Percentiles rank a stretch among this genome's conserved stretches.
phyloP scores from a whole-genome alignment of 2,113 vertebrate species.

The Hydropotes inermis region DNA sequence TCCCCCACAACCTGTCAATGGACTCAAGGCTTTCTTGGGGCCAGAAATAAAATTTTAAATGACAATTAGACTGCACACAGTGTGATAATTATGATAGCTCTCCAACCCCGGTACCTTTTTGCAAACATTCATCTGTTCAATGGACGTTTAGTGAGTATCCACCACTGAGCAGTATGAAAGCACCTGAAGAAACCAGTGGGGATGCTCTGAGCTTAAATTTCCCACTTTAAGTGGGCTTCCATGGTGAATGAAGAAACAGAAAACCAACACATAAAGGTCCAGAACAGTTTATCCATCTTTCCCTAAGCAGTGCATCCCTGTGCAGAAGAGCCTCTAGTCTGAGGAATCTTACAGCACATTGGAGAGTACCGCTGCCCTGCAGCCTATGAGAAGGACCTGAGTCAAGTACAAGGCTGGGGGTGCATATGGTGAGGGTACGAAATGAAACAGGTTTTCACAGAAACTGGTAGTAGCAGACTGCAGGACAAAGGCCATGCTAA shows the following conservation, averaged over 20 bases:
- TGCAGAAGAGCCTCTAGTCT: not conserved
- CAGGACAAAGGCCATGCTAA: not conserved
- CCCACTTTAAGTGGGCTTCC: not conserved
- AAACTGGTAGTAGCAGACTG: not conserved
- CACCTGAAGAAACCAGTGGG: not conserved
- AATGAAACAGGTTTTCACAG: not conserved
- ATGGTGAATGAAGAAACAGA: not conserved
- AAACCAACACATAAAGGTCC: not conserved
- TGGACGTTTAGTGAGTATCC: not conserved
- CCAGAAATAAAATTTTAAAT: not conserved
- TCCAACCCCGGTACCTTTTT: not conserved
- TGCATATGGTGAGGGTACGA: not conserved
- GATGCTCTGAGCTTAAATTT: not conserved
- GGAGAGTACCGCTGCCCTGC: not conserved
- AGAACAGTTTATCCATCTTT: not conserved
- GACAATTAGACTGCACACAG: not conserved
- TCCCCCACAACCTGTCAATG: fast-evolving
- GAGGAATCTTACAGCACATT: not conserved
- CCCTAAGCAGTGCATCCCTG: not conserved
- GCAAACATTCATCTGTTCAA: not conserved
- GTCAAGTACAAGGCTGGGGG: not conserved
- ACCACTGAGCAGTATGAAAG: not conserved
- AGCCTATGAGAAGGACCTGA: not conserved
- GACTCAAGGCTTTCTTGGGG: not conserved
- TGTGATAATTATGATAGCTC: not conserved